Conservation (phyloP, 2,113 vertebrate genomes). For the Ammospiza caudacuta region DNA sequence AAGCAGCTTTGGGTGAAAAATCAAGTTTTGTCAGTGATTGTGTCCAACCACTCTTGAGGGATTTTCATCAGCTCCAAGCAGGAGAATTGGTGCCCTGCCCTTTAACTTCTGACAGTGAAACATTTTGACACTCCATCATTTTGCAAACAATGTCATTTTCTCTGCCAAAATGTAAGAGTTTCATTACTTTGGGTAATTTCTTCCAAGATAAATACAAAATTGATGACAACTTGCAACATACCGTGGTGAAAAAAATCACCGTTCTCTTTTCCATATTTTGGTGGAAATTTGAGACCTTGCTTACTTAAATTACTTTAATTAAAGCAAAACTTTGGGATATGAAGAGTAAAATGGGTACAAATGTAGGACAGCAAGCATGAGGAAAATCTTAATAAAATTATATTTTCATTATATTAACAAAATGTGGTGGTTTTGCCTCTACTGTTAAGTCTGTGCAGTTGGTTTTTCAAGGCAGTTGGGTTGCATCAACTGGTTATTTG, state of each 20-base stretch:
- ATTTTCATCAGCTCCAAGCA: background rate
- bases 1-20: background rate
- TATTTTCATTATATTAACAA: background rate
- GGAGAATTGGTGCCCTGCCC: background rate
- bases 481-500: background rate
- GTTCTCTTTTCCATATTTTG: background rate
- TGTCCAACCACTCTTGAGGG: background rate
- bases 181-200: background rate
- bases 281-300: background rate
- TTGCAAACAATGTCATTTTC: background rate
- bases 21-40: background rate
- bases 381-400: background rate
- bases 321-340: background rate
- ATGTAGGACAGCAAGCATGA: background rate
- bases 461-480: background rate
- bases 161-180: background rate
- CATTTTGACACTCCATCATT: background rate
- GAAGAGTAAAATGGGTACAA: background rate
- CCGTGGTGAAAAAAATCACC: background rate
- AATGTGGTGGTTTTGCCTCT: background rate
- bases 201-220: background rate
- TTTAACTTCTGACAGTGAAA: background rate
- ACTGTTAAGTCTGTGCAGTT: background rate
- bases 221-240: background rate
- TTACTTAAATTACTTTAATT: background rate